Evolutionary conservation across 2,888 invertebrate species (phyloP).

Genomic region (Lysandra coridon): DNA sequence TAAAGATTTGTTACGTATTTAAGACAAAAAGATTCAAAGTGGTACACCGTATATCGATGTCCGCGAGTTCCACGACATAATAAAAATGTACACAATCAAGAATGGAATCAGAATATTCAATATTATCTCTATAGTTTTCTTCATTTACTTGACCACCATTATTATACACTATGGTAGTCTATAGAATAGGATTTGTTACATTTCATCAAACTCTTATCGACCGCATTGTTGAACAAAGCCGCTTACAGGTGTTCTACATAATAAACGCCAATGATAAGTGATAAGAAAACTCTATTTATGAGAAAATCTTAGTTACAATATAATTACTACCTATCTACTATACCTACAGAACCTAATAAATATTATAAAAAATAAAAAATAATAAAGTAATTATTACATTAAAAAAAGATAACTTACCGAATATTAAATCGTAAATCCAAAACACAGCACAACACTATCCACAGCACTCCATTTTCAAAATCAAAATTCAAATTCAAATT

Average conservation of each 20-base stretch:
- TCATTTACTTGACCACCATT: too few species aligned
- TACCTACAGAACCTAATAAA: background rate
- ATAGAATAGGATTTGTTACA: background rate
- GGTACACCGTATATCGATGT: too few species aligned
- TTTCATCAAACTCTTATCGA: background rate
- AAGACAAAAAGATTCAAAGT: too few species aligned
- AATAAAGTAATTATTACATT: background rate
- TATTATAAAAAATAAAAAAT: background rate
- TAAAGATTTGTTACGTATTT: too few species aligned
- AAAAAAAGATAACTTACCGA: conserved; percentile 40
- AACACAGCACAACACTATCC: conserved; percentile 41
- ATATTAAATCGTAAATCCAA: conserved; percentile 40
- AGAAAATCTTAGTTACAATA: background rate
- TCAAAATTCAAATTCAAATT: conserved; percentile 51
- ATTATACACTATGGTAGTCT: background rate
- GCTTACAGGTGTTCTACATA: conserved; percentile 7
- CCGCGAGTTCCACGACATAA: too few species aligned
- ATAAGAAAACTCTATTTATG: too few species aligned
- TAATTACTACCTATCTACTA: background rate
- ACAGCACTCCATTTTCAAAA: conserved; percentile 43
- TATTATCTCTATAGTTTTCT: too few species aligned
- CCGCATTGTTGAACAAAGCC: background rate
- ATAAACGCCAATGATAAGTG: too few species aligned
- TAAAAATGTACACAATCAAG: too few species aligned
- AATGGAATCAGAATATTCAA: too few species aligned